Conservation (phyloP, 1,140 invertebrate genomes). For the Cephus cinctus region DNA sequence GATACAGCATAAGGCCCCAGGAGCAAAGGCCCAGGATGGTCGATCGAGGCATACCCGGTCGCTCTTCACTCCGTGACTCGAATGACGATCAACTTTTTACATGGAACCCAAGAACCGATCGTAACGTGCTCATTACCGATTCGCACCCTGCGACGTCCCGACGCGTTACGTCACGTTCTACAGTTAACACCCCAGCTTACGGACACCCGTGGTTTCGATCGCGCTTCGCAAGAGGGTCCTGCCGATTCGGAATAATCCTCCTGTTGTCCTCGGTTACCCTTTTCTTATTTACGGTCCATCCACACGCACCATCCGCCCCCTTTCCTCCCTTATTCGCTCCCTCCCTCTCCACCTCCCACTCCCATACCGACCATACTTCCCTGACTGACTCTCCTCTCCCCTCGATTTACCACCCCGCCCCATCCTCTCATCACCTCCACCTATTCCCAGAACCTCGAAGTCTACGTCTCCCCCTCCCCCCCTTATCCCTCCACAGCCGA, state of each 20-base stretch:
- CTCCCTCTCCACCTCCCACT: too few relatives aligned
- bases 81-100: too few relatives aligned
- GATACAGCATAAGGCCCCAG: too few relatives aligned
- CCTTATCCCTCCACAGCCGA: conserved; percentile 19
- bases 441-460: conserved; percentile 18
- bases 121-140: not conserved
- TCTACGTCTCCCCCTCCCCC: conserved; percentile 20
- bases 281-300: conserved; percentile 21
- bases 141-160: not conserved
- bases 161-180: not conserved
- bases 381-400: too few relatives aligned
- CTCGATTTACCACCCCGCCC: too few relatives aligned
- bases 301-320: not conserved
- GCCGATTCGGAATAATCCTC: conserved; percentile 2
- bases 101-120: too few relatives aligned
- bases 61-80: too few relatives aligned
- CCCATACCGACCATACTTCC: too few relatives aligned
- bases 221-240: too few relatives aligned
- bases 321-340: conserved; percentile 1
- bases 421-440: conserved; percentile 8
- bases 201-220: too few relatives aligned
- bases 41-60: too few relatives aligned
- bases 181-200: not conserved
- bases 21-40: too few relatives aligned
- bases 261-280: conserved; percentile 1